Conservation (phyloP, 2,888 invertebrate genomes). For the Sminthurinus aureus region DNA sequence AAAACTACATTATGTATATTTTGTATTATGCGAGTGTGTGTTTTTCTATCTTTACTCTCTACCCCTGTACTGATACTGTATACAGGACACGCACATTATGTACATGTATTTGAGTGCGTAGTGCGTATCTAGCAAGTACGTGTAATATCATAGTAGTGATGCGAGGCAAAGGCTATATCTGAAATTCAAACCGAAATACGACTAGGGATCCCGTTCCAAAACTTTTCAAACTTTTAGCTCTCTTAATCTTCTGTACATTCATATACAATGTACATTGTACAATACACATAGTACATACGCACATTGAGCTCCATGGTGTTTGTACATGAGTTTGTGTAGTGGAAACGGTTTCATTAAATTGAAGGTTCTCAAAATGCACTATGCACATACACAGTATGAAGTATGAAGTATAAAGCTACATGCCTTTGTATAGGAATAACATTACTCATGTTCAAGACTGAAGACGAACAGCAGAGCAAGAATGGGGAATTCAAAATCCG, state of each 20-base stretch:
- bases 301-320: no score
- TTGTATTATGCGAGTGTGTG: no score
- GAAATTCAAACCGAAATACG: not conserved
- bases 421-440: no score
- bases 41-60: no score
- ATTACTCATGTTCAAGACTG: not conserved
- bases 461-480: no score
- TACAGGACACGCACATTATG: not conserved
- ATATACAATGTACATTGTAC: not conserved
- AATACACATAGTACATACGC: no score
- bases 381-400: no score
- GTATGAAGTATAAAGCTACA: no score
- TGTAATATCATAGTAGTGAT: not conserved
- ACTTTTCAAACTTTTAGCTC: conserved; percentile 1
- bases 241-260: not conserved
- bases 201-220: not conserved
- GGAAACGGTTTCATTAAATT: no score
- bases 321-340: no score
- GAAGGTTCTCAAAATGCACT: no score
- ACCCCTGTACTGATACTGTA: no score
- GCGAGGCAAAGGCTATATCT: not conserved
- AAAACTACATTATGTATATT: not conserved
- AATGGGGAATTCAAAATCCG: not conserved
- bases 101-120: not conserved
- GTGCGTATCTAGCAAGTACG: not conserved